Evolutionary conservation across 2,888 invertebrate species (phyloP).

Genomic region (Philopedon plagiatum): DNA sequence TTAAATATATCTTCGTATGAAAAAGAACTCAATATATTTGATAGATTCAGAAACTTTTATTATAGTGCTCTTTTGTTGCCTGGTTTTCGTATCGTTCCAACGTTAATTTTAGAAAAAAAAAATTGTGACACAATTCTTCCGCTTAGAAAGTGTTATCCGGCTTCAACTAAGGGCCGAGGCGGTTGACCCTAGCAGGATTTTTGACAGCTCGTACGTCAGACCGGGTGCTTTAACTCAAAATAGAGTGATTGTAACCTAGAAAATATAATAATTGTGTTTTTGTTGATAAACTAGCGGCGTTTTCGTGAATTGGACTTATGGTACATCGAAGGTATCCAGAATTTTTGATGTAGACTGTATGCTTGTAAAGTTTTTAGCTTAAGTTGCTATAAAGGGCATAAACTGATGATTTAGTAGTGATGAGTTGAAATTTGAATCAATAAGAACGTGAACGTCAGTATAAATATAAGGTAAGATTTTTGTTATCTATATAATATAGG

Average conservation of each 20-base stretch:
- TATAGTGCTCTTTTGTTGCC: too few relatives aligned
- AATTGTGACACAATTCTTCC: conserved; percentile 10
- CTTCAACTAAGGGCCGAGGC: conserved; percentile 21
- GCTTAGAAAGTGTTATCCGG: conserved; percentile 6
- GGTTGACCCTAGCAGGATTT: conserved; percentile 32
- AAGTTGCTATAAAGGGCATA: conserved; percentile 1
- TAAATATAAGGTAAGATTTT: conserved; percentile 16
- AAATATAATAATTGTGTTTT: conserved; percentile 4
- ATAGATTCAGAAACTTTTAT: too few relatives aligned
- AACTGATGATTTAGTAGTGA: conserved; percentile 23
- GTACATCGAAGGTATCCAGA: not conserved
- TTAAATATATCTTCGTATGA: not conserved
- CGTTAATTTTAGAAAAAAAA: not conserved
- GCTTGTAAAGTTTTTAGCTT: conserved; percentile 16
- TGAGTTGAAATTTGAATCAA: conserved; percentile 28
- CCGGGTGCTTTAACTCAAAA: conserved; percentile 24
- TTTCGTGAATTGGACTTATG: not conserved
- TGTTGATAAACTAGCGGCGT: not conserved
- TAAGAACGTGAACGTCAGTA: conserved; percentile 1
- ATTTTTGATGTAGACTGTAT: not conserved
- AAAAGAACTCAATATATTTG: too few relatives aligned
- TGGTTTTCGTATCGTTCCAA: not conserved
- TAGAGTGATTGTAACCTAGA: conserved; percentile 10
- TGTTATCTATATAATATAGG: too few relatives aligned
- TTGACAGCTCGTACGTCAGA: conserved; percentile 18